phyloP scores from a whole-genome alignment of 2,113 vertebrate genomes.

The Ictidomys tridecemlineatus region DNA sequence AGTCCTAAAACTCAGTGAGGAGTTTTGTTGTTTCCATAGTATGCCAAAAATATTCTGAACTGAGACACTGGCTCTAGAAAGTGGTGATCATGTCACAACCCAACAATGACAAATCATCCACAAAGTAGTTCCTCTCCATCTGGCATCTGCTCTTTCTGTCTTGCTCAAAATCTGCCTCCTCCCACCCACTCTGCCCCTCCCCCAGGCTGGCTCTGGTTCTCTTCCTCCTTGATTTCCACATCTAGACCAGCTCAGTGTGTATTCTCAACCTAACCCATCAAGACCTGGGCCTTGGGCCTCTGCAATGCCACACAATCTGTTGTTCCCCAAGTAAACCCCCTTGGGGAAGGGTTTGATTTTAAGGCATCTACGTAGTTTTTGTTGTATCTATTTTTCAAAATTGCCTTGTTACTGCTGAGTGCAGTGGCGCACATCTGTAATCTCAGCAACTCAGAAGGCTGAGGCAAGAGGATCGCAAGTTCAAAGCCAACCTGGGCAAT shows the following conservation, averaged over 20 bases:
- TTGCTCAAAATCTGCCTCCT: not conserved
- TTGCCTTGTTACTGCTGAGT: not conserved
- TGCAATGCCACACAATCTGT: not conserved
- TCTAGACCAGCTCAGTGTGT: not conserved
- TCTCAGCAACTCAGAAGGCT: too few relatives aligned
- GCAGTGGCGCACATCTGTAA: too few relatives aligned
- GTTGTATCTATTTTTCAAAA: conserved; percentile 35
- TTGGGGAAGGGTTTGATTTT: not conserved
- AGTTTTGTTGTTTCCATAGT: conserved; percentile 1
- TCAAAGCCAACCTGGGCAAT: too few relatives aligned
- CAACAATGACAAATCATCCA: too few relatives aligned
- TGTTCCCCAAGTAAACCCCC: not conserved
- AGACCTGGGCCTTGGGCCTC: not conserved
- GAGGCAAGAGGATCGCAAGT: too few relatives aligned
- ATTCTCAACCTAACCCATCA: not conserved
- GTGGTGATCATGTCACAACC: not conserved
- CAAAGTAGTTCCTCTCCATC: not conserved
- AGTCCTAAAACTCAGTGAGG: conserved; percentile 5
- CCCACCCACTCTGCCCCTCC: not conserved
- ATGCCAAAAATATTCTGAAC: not conserved
- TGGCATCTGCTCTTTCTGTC: not conserved
- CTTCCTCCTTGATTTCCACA: not conserved
- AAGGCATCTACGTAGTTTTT: not conserved
- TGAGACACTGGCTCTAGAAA: not conserved
- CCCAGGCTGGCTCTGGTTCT: not conserved